A percentile compares a stretch with the other conserved stretches of the same genome.
phyloP scores from a whole-genome alignment of 2,113 vertebrate genomes.

The Eidolon helvum region DNA sequence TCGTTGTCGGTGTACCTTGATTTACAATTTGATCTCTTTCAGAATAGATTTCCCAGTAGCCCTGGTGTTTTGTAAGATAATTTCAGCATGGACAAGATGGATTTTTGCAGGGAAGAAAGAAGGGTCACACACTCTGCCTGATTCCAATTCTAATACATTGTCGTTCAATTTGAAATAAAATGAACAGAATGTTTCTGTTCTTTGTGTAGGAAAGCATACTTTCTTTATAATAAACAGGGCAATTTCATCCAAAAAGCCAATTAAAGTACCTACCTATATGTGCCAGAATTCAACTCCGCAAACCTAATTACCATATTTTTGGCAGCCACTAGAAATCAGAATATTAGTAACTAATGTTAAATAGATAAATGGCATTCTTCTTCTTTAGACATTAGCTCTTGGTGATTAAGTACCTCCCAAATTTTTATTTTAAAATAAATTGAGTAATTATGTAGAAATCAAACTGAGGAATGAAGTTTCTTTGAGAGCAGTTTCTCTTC shows the following conservation, averaged over 20 bases:
- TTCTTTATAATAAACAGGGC: slow-evolving; percentile 21
- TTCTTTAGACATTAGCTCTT: background rate
- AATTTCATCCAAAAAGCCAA: background rate
- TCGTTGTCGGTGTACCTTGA: slow-evolving; percentile 74
- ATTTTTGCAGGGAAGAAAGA: slow-evolving; percentile 52
- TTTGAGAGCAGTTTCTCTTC: background rate
- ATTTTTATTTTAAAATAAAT: background rate
- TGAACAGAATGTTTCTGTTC: background rate
- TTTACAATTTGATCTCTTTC: slow-evolving; percentile 71
- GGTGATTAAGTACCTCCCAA: background rate
- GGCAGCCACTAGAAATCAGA: background rate
- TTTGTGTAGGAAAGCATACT: background rate
- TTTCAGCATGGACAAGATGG: slow-evolving; percentile 56
- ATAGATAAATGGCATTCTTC: background rate
- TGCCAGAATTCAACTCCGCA: background rate
- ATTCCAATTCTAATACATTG: slow-evolving; percentile 44
- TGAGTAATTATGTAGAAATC: background rate
- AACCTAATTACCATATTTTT: background rate
- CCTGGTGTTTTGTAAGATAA: slow-evolving; percentile 60
- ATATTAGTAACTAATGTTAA: background rate
- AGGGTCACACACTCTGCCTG: background rate
- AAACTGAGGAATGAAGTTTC: background rate
- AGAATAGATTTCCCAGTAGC: slow-evolving; percentile 61
- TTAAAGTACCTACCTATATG: background rate
- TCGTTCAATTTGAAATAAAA: slow-evolving; percentile 39